phyloP scores from a whole-genome alignment of 2,888 invertebrate species.

The Metellina segmentata region DNA sequence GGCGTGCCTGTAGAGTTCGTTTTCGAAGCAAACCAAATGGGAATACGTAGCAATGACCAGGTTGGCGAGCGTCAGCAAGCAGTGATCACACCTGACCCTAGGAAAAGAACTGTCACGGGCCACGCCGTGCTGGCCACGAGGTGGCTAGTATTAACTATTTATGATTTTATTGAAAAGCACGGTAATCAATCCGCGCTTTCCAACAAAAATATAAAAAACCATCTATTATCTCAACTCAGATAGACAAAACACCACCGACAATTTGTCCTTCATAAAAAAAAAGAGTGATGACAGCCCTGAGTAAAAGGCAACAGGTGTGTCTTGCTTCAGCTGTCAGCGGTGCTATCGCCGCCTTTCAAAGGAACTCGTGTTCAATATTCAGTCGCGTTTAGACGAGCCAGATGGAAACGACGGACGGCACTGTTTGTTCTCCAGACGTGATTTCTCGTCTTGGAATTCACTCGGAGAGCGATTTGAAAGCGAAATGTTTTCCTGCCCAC shows the following conservation, averaged over 20 bases:
- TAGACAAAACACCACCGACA: not conserved
- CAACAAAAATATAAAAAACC: not conserved
- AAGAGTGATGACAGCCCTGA: not conserved
- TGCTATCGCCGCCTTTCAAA: not conserved
- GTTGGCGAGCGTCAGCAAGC: too few relatives aligned
- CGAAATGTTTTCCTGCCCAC: conserved; percentile 2
- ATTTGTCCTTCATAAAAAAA: not conserved
- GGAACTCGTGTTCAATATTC: not conserved
- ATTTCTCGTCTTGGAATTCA: not conserved
- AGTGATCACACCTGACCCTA: too few relatives aligned
- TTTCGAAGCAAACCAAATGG: too few relatives aligned
- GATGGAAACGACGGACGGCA: too few relatives aligned
- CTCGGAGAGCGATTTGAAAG: too few relatives aligned
- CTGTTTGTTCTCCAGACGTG: not conserved
- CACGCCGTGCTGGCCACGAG: too few relatives aligned
- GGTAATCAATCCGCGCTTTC: not conserved
- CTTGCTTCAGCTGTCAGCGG: not conserved
- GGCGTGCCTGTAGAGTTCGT: too few relatives aligned
- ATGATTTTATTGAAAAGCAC: too few relatives aligned
- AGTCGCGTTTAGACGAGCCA: not conserved
- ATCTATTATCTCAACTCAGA: not conserved
- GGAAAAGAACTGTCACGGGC: too few relatives aligned
- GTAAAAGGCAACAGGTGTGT: not conserved
- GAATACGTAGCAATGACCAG: too few relatives aligned
- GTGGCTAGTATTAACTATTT: too few relatives aligned